Evolutionary conservation across 2,113 vertebrate species (phyloP).

Genomic region (Phalacrocorax brasilianus): DNA sequence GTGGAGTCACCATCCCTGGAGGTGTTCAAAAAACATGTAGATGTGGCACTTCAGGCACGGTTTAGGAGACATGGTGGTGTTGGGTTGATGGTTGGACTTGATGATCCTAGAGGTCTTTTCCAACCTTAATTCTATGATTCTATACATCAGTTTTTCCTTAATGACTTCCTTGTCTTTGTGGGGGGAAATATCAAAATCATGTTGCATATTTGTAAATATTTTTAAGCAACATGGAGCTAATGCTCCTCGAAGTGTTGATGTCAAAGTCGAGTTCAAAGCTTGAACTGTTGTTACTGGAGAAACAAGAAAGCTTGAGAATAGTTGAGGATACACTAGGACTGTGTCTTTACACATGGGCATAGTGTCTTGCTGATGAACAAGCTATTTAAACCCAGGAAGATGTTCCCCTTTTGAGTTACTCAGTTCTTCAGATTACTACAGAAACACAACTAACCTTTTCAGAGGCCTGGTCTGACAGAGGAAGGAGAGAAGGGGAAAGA

Average conservation of each 20-base stretch:
- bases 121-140: no score
- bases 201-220: background rate
- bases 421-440: background rate
- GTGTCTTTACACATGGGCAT: background rate
- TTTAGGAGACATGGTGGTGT: no score
- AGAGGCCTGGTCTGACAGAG: background rate
- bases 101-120: no score
- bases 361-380: background rate
- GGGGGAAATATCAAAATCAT: background rate
- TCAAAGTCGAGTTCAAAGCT: background rate
- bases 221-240: background rate
- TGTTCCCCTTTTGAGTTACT: background rate
- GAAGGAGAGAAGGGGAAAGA: background rate
- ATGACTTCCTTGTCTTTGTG: background rate
- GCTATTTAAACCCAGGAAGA: background rate
- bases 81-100: no score
- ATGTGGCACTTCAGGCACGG: no score
- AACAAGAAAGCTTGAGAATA: background rate
- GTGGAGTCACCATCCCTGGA: no score
- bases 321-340: background rate
- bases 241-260: background rate
- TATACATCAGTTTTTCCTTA: background rate
- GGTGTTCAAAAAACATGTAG: no score
- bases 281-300: background rate
- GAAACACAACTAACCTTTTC: background rate